phyloP scores from a whole-genome alignment of 1,140 invertebrate genomes.

The Brachionus angularis region DNA sequence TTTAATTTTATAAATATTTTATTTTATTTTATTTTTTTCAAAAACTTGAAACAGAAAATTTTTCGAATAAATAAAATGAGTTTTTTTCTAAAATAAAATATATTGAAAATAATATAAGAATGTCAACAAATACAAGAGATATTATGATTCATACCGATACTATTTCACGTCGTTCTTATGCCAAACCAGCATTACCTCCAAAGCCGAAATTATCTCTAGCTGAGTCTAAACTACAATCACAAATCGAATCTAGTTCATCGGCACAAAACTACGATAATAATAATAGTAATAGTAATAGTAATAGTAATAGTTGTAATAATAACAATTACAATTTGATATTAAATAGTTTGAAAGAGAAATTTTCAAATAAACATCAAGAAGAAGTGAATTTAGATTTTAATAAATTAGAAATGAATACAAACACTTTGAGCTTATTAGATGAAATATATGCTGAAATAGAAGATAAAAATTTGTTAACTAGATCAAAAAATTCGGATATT shows the following conservation, averaged over 20 bases:
- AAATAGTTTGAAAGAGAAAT: slow-evolving; percentile 18
- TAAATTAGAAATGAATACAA: neutral
- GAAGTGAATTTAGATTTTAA: too few species aligned
- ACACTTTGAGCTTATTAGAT: slow-evolving; percentile 5
- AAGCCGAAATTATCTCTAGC: slow-evolving; percentile 21
- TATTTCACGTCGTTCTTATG: slow-evolving; percentile 12
- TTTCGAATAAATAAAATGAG: too few species aligned
- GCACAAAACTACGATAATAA: neutral
- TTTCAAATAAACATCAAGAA: too few species aligned
- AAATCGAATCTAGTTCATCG: too few species aligned
- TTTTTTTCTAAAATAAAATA: too few species aligned
- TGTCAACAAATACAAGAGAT: slow-evolving; percentile 24
- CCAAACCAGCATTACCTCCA: slow-evolving; percentile 31
- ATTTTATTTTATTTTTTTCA: too few species aligned
- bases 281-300: neutral
- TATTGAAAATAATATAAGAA: slow-evolving; percentile 18
- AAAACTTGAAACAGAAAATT: too few species aligned
- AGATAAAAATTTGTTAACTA: slow-evolving; percentile 11
- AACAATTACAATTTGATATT: neutral
- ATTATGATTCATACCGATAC: neutral
- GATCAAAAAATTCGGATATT: neutral
- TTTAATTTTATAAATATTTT: too few species aligned
- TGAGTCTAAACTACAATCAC: too few species aligned
- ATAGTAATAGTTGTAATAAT: neutral
- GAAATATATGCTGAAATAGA: slow-evolving; percentile 33